Percentiles rank a stretch among this genome's conserved stretches.
Evolutionary conservation across 2,888 invertebrate species (phyloP).

Genomic region (Carpatolechia fugitivella): DNA sequence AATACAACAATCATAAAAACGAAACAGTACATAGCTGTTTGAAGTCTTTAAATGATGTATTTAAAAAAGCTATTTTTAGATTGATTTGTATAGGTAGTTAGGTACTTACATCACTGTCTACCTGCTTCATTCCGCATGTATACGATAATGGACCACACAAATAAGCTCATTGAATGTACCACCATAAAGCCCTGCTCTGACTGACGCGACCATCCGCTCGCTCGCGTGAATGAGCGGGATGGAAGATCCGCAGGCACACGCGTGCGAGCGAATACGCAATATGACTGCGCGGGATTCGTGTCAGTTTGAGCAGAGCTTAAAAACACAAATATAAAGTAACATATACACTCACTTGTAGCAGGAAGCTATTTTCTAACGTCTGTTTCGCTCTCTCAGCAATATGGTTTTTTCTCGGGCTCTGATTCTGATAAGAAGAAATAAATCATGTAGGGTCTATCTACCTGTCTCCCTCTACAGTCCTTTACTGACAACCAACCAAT

Average conservation of each 20-base stretch:
- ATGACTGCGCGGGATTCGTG: no score
- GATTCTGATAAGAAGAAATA: slow-evolving; percentile 72
- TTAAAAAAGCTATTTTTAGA: no score
- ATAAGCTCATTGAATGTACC: slow-evolving; percentile 39
- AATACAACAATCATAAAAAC: no score
- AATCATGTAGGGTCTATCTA: slow-evolving; percentile 46
- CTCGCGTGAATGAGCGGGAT: no score
- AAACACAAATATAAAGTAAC: slow-evolving; percentile 34
- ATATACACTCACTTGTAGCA: slow-evolving; percentile 70
- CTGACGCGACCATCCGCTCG: slow-evolving; percentile 14
- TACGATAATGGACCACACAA: neutral
- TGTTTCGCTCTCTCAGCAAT: slow-evolving; percentile 77
- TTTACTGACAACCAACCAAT: neutral
- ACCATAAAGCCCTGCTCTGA: slow-evolving; percentile 16
- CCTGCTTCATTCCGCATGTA: no score
- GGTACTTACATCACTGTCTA: no score
- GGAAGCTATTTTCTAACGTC: slow-evolving; percentile 75
- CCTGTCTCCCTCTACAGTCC: neutral
- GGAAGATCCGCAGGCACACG: no score
- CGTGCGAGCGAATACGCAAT: no score
- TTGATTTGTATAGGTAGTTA: no score
- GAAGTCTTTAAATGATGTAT: no score
- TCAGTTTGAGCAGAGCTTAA: no score
- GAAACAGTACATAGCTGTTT: no score
- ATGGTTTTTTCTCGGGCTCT: slow-evolving; percentile 76